Evolutionary conservation across 1,140 invertebrate species (phyloP), one percentile per base, ranked within the genome.

Genomic region (Plutomurus gul): DNA sequence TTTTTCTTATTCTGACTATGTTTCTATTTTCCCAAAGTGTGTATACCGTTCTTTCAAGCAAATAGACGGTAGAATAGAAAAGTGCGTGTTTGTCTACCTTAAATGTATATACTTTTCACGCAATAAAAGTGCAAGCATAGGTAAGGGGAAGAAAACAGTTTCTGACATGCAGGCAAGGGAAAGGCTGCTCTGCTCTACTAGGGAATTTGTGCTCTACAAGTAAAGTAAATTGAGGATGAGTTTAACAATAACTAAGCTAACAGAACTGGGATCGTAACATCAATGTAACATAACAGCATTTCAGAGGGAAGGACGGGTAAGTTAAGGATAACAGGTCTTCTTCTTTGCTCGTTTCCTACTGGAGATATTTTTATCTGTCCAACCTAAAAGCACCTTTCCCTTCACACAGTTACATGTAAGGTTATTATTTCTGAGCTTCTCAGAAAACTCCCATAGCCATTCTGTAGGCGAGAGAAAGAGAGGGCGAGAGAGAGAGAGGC

Each of bases 221-320:
- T 47, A 13, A n/a, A 0, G 11, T 27, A 65, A 65, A 27, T 25
- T 25, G 56, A 65, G 56, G 56, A 65, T 65, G 56, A 65, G 56
- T n/a, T 30, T 65, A 65, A 65, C 56, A 65, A 65, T 65, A 27
- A 65, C 22, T 65, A 65, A 65, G 36, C 56, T 65, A 65, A 65
- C 27, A 65, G 36, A 65, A 65, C 56, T n/a, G n/a, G n/a, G n/a
- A n/a, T n/a, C n/a, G n/a, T n/a, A n/a, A n/a, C n/a, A n/a, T n/a
- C n/a, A n/a, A n/a, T n/a, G 36, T 65, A 65, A 36, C 25, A 33
- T 33, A 65, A 65, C 56, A 65, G 36, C 56, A 65, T 65, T 25
- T 33, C 56, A 65, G 30, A 65, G 18, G 56, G 27, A 65, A 65
- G 4, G n/a, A 65, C 3, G 27, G 25, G 25, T 33, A 65, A 30